A percentile compares a stretch with the other conserved stretches of the same genome.
Conservation (phyloP, 2,113 vertebrate genomes). For the Clinocottus analis region DNA sequence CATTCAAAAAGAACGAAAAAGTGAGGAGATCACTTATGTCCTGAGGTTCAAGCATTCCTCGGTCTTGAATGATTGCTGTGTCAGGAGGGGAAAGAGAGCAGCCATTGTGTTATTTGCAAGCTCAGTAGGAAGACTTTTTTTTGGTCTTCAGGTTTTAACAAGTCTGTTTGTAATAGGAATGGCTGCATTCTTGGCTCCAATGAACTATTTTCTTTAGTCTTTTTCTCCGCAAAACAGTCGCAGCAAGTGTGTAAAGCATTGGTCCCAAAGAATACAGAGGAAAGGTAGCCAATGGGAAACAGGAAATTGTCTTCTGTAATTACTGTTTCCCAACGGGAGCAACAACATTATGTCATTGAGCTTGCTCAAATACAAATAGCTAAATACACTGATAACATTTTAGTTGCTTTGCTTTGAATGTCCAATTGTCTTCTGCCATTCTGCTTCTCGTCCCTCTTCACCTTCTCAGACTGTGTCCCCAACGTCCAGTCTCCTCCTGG, state of each 20-base stretch:
- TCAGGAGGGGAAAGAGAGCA: conserved; percentile 42
- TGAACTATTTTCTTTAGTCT: conserved; percentile 36
- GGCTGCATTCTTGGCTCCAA: conserved; percentile 56
- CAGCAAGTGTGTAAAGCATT: conserved; percentile 33
- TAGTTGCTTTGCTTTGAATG: neutral
- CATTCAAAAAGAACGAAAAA: conserved; percentile 16
- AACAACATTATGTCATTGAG: conserved; percentile 70
- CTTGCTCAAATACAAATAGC: neutral
- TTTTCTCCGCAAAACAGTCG: conserved; percentile 10
- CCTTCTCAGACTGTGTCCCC: neutral
- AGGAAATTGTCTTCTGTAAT: conserved; percentile 79
- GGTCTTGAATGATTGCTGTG: conserved; percentile 52
- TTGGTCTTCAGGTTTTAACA: conserved; percentile 78
- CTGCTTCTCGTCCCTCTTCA: neutral
- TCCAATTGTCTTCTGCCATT: neutral
- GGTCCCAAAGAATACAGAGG: conserved; percentile 48
- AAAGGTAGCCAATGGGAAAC: conserved; percentile 69
- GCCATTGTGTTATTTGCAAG: conserved; percentile 54
- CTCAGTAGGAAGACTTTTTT: conserved; percentile 57
- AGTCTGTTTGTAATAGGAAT: conserved; percentile 56
- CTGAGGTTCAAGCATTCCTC: conserved; percentile 54
- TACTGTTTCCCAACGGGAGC: conserved; percentile 62
- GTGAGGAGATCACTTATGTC: conserved; percentile 1
- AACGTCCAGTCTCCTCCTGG: conserved; percentile 10
- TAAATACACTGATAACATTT: neutral